These are phyloP conservation scores for Eulemur coronatus DNA, from an alignment of 2,797 vertebrate species.

Conservation along the genomic window DNA sequence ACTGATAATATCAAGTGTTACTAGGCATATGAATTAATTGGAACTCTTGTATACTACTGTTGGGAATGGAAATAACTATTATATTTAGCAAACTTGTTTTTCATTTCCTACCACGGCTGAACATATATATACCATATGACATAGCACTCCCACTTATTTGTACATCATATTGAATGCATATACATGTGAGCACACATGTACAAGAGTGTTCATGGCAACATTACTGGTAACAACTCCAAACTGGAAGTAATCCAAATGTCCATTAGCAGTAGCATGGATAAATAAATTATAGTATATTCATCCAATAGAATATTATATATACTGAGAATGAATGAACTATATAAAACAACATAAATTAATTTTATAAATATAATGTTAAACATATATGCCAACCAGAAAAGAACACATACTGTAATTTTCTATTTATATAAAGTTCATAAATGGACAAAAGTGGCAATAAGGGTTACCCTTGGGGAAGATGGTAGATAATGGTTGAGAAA, in stretches of 20 bases:
- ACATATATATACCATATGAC: not conserved
- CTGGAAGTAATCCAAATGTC: not conserved
- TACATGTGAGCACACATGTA: not conserved
- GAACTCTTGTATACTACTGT: not conserved
- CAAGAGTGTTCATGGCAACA: not conserved
- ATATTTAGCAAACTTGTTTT: not conserved
- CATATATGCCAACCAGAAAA: not conserved
- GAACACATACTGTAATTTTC: not conserved
- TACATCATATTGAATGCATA: not conserved
- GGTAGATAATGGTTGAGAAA: not conserved
- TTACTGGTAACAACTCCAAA: not conserved
- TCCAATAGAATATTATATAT: not conserved
- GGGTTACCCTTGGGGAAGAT: not conserved
- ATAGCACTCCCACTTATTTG: not conserved
- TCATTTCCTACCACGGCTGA: not conserved
- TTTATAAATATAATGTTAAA: not conserved
- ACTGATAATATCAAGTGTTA: not conserved
- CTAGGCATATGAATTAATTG: not conserved
- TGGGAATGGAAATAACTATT: not conserved
- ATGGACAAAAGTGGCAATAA: not conserved
- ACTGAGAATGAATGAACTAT: not conserved
- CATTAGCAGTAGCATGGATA: not conserved
- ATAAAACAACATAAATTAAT: not conserved
- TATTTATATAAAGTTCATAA: not conserved
- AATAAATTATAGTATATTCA: not conserved